These are phyloP conservation scores for Bombus affinis DNA, from an alignment of 1,140 invertebrate species.

Conservation along the genomic window DNA sequence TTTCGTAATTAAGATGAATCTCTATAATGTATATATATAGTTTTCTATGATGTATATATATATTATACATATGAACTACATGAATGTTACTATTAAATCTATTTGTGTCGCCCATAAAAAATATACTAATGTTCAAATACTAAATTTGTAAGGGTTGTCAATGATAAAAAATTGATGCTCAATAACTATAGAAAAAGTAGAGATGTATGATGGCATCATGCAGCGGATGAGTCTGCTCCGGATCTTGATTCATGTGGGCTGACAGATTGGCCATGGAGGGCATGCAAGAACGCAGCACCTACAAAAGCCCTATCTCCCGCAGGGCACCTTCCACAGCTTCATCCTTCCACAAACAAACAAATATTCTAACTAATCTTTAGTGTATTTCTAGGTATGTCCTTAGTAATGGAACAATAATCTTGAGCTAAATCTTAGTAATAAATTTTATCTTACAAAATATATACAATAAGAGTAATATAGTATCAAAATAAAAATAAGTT, in stretches of 20 bases:
- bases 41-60: neutral
- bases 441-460: constrained; percentile 23
- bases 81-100: constrained; percentile 16
- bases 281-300: constrained; percentile 76
- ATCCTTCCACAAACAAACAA: constrained; percentile 86
- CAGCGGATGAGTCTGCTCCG: constrained; percentile 65
- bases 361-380: constrained; percentile 77
- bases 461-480: constrained; percentile 5
- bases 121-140: constrained; percentile 57
- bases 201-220: constrained; percentile 72
- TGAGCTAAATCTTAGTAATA: constrained; percentile 36
- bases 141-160: constrained; percentile 50
- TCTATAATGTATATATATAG: constrained; percentile 14
- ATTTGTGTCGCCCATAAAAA: constrained; percentile 50
- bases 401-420: constrained; percentile 57
- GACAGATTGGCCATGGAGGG: constrained; percentile 68
- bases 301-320: constrained; percentile 91
- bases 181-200: constrained; percentile 49
- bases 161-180: constrained; percentile 42
- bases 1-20: neutral
- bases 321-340: constrained; percentile 92
- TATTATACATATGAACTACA: neutral
- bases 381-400: constrained; percentile 72
- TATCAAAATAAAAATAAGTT: neutral
- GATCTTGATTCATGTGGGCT: constrained; percentile 68